Percentiles rank a stretch among this genome's conserved stretches.
Conservation (phyloP, 2,888 invertebrate genomes). For the Ecdyonurus torrentis region DNA sequence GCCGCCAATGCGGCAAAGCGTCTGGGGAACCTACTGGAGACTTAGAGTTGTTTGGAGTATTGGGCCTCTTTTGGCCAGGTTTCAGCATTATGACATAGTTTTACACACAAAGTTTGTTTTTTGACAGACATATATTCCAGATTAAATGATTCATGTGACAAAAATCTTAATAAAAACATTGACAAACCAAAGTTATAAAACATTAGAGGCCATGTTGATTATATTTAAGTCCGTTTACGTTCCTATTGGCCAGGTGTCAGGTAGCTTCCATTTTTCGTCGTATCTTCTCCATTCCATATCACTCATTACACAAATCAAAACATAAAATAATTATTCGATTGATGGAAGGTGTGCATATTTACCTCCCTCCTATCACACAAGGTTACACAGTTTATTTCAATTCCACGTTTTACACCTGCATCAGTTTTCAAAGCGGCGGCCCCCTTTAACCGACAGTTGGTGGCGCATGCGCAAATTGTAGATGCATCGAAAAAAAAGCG, state of each 20-base stretch:
- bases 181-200: slow-evolving; percentile 5
- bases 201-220: slow-evolving; percentile 16
- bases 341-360: neutral
- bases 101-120: slow-evolving; percentile 13
- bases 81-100: slow-evolving; percentile 23
- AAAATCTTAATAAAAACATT: slow-evolving; percentile 5
- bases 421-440: neutral
- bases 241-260: slow-evolving; percentile 13
- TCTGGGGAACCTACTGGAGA: slow-evolving; percentile 12
- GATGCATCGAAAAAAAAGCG: neutral
- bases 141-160: neutral
- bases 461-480: neutral
- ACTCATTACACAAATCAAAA: neutral
- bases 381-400: neutral
- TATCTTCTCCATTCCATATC: slow-evolving; percentile 5
- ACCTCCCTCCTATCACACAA: neutral
- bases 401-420: neutral
- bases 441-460: neutral
- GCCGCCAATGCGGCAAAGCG: slow-evolving; percentile 24
- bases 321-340: neutral
- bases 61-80: slow-evolving; percentile 22
- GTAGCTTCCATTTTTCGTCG: slow-evolving; percentile 13
- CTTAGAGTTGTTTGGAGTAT: slow-evolving; percentile 17
- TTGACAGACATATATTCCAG: slow-evolving; percentile 11
- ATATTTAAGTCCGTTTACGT: slow-evolving; percentile 13